Evolutionary conservation across 2,797 vertebrate genomes (phyloP), one percentile per base, ranked within the genome.

Genomic region (Channa striata): DNA sequence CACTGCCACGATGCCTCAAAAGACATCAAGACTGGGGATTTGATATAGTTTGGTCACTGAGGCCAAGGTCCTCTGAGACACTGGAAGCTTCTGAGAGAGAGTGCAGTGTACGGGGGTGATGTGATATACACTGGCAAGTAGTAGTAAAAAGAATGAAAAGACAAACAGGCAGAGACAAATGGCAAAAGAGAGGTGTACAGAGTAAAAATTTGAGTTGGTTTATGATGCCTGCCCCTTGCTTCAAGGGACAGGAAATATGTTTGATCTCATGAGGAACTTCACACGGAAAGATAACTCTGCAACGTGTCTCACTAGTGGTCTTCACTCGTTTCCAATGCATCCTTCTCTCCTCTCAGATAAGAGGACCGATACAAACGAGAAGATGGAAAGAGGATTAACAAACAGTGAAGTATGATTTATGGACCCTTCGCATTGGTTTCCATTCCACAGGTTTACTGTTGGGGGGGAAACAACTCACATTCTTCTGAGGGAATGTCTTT

Each of bases 351-450:
- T 62, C 73, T 77, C 56, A 67, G 58, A 65, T 19, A 59, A 78
- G 73, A 62, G 51, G 54, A 23, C 58, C 21, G 59, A 68, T 52
- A 44, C 37, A 66, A 63, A 79, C 78, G 16, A 25, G 59, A 68
- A 50, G 59, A 80, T 57, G 39, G 59, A 39, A 68, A 40, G 68
- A 58, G 58, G 61, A 67, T 43, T 48, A 83, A 73, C 61, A 69
- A 88, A 82, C 25, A 51, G 54, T 57, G 46, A 74, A 86, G 60
- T 77, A 77, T 87, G 80, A 87, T 89, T 87, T 87, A 87, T 88
- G 81, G 87, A 61, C 60, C 62, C 72, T 65, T 72, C 53, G 49
- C 59, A 11, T 49, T 20, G 42, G 34, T 80, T 86, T 80, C 66
- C 57, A 52, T 59, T 64, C 62, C 71, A 60, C 52, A 58, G 10